Evolutionary conservation across 2,888 invertebrate species (phyloP).

Genomic region (Cephus rjabovi): DNA sequence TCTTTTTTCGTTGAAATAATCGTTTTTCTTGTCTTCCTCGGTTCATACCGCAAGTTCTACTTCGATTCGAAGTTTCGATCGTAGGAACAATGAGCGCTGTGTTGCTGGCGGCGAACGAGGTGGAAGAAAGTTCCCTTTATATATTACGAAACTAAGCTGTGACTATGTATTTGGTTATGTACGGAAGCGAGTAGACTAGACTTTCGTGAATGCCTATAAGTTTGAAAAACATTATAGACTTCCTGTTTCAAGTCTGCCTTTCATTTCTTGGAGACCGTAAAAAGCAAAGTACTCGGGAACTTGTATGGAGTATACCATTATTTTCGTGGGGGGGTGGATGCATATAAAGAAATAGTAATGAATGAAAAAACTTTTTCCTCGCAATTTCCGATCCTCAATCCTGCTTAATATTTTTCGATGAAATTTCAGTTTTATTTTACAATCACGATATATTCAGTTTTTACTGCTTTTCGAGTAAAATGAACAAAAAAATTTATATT

Average conservation of each 20-base stretch:
- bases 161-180: not conserved
- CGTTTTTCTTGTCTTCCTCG: not conserved
- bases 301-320: not conserved
- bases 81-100: not conserved
- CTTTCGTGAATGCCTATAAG: not conserved
- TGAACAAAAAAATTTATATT: no score
- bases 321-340: not conserved
- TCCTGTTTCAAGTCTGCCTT: not conserved
- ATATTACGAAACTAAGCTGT: not conserved
- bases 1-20: not conserved
- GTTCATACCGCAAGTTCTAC: not conserved
- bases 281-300: not conserved
- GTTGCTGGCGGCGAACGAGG: not conserved
- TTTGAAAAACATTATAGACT: not conserved
- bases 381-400: no score
- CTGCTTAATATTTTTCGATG: not conserved
- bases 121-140: not conserved
- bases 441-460: no score
- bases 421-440: not conserved
- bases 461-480: no score
- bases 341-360: not conserved
- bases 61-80: not conserved
- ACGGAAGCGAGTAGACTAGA: not conserved
- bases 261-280: not conserved
- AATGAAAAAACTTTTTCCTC: not conserved